phyloP scores from a whole-genome alignment of 2,113 vertebrate species.

The Pontoporia blainvillei region DNA sequence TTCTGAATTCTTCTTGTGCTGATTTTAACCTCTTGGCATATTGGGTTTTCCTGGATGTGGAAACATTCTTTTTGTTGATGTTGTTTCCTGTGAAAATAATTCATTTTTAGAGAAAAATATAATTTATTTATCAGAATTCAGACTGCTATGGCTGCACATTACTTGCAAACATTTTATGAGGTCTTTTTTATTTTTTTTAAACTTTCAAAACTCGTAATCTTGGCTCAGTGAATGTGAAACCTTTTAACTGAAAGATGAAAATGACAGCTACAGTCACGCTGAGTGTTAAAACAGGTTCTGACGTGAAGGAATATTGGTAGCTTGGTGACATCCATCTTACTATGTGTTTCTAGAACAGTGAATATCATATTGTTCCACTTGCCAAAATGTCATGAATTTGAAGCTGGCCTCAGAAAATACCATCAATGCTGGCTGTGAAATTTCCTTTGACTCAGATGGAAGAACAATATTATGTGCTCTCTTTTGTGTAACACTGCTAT shows the following conservation, averaged over 20 bases:
- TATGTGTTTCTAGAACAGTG: constrained; percentile 42
- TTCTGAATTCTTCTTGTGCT: background rate
- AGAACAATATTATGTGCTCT: constrained; percentile 40
- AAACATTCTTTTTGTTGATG: background rate
- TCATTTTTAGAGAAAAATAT: constrained; percentile 58
- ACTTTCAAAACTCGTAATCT: constrained; percentile 22
- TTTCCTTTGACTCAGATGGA: constrained; percentile 52
- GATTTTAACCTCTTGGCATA: background rate
- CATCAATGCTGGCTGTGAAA: constrained; percentile 27
- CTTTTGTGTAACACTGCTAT: constrained; percentile 25
- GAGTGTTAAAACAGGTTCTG: constrained; percentile 5
- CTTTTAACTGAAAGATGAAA: constrained; percentile 49
- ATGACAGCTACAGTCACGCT: background rate
- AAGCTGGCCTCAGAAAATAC: constrained; percentile 40
- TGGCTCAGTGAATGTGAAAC: constrained; percentile 29
- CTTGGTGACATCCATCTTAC: constrained; percentile 18
- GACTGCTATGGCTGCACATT: background rate
- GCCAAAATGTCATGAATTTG: constrained; percentile 54
- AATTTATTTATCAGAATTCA: constrained; percentile 56
- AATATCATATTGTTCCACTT: constrained; percentile 54
- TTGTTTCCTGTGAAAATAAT: constrained; percentile 31
- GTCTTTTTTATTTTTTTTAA: background rate
- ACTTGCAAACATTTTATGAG: constrained; percentile 56
- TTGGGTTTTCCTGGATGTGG: background rate
- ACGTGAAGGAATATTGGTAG: constrained; percentile 13